Percentiles rank a stretch among this genome's conserved stretches.
phyloP scores from a whole-genome alignment of 2,888 invertebrate species.

The Troides aeacus region DNA sequence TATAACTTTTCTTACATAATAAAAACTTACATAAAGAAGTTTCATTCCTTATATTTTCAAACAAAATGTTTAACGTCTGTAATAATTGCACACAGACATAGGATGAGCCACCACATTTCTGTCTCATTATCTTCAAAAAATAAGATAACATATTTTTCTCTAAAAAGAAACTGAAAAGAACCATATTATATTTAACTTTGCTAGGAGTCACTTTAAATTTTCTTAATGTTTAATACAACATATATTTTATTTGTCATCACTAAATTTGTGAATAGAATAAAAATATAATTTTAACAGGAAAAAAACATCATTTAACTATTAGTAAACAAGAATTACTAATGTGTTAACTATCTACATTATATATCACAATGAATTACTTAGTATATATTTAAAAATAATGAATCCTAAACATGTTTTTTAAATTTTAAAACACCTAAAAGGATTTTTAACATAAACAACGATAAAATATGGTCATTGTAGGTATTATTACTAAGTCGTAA shows the following conservation, averaged over 20 bases:
- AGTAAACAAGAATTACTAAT: too few relatives aligned
- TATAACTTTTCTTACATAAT: background rate
- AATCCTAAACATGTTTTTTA: too few relatives aligned
- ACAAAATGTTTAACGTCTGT: slow-evolving; percentile 98
- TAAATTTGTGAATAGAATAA: too few relatives aligned
- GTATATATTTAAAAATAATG: too few relatives aligned
- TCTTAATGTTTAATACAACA: too few relatives aligned
- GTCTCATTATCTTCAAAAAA: slow-evolving; percentile 97
- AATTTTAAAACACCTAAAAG: background rate
- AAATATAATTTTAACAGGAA: background rate
- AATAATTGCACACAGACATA: slow-evolving; percentile 98
- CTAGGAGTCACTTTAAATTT: background rate
- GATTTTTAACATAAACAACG: background rate
- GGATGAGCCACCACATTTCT: slow-evolving; percentile 95
- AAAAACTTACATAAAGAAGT: slow-evolving; percentile 96
- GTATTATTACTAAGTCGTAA: too few relatives aligned
- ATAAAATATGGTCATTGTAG: too few relatives aligned
- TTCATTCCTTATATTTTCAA: slow-evolving; percentile 99
- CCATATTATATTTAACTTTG: background rate
- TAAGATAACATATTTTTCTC: slow-evolving; percentile 99
- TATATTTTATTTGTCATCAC: too few relatives aligned
- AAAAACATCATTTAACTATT: background rate
- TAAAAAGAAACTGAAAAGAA: slow-evolving; percentile 92
- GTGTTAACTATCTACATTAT: too few relatives aligned
- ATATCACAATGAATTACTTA: too few relatives aligned